Evolutionary conservation across 2,113 vertebrate species (phyloP), one percentile per base, ranked within the genome.

Genomic region (Grammomys surdaster): DNA sequence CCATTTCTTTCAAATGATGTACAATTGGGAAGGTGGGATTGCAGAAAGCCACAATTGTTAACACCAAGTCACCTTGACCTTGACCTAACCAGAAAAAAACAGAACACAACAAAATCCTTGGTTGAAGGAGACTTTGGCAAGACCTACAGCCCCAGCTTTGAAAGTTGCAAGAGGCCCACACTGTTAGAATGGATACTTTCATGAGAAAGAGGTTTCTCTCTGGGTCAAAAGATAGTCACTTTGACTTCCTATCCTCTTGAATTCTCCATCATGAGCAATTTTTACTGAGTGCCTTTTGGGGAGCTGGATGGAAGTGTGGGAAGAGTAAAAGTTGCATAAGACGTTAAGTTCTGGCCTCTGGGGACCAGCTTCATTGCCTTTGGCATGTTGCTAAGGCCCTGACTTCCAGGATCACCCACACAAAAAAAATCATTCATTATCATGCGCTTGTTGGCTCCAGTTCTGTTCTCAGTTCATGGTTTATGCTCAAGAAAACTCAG

Each of bases 61-160:
- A 48, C 67, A 78, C 28, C n/a, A 67, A 89, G 51, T 95, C 31
- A 24, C 94, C 96, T 96, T 95, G 82, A 73, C 86, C 84, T 76
- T n/a, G 72, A 80, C 77, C 43, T 78, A 76, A 46, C 48, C 51
- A 75, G 24, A n/a, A 88, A 90, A 22, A 91, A 85, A 24, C 26
- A 91, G 84, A 73, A 36, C 24, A 81, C 63, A 92, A 48, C 10
- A 43, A 67, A 46, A 51, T 17, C 26, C 75, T 67, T 10, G 48
- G 19, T 24, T 54, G 31, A 56, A 73, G 12, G 69, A 72, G 20
- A 19, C 12, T 28, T 63, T 46, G n/a, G 1, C 36, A 75, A 48
- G 26, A 5, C 12, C 20, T 24, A 9, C 5, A 4, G 12, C 51
- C 72, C 48, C 9, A 7, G 36, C 26, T 78, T 89, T 28, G 56